Evolutionary conservation across 2,797 vertebrate species (phyloP).

Genomic region (Acipenser oxyrinchus): DNA sequence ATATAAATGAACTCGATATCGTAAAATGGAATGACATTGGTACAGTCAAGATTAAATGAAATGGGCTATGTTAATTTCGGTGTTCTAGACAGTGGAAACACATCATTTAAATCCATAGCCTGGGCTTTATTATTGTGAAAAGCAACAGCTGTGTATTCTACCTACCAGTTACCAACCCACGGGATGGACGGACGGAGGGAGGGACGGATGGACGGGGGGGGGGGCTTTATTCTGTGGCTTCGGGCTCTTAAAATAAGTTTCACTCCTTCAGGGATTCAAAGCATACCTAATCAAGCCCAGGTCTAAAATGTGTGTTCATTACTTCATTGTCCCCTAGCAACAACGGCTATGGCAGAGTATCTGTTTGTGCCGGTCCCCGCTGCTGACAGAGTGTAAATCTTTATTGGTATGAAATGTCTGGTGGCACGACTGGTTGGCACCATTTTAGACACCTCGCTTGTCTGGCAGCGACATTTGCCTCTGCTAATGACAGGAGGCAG

Average conservation of each 20-base stretch:
- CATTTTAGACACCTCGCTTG: conserved; percentile 6
- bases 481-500: not conserved
- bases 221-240: not conserved
- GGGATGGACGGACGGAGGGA: no score
- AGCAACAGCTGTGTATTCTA: no score
- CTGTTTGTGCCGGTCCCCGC: not conserved
- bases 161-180: no score
- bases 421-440: conserved; percentile 23
- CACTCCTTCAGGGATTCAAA: not conserved
- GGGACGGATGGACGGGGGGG: no score
- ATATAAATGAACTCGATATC: no score
- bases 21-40: no score
- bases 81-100: no score
- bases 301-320: not conserved
- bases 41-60: no score
- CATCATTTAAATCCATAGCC: no score
- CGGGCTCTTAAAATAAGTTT: not conserved
- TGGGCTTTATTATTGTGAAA: no score
- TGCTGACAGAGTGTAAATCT: not conserved
- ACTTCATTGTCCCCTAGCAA: not conserved
- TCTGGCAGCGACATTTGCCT: conserved; percentile 2
- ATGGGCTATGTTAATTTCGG: no score
- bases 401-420: conserved; percentile 5
- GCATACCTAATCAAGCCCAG: not conserved
- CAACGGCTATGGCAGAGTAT: not conserved